phyloP scores from a whole-genome alignment of 2,888 invertebrate species.

The Aleiodes alternator region DNA sequence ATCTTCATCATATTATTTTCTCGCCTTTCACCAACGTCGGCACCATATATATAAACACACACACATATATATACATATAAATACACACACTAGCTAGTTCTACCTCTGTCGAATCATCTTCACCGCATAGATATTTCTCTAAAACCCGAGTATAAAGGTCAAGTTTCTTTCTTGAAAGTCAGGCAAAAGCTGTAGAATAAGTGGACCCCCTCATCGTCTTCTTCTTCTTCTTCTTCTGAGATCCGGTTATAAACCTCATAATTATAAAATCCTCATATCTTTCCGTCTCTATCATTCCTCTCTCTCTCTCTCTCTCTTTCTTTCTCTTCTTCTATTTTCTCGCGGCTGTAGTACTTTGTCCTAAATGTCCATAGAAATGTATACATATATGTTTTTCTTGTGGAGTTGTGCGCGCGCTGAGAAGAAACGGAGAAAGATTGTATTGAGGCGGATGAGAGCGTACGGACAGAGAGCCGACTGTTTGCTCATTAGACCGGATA shows the following conservation, averaged over 20 bases:
- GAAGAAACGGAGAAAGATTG: slow-evolving; percentile 40
- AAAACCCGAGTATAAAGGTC: slow-evolving; percentile 46
- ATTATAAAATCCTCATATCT: slow-evolving; percentile 37
- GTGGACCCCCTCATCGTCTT: slow-evolving; percentile 31
- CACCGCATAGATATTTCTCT: slow-evolving; percentile 37
- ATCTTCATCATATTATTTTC: slow-evolving; percentile 39
- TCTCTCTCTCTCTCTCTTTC: slow-evolving; percentile 33
- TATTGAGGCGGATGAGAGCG: slow-evolving; percentile 43
- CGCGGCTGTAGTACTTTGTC: slow-evolving; percentile 44
- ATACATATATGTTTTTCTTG: slow-evolving; percentile 12
- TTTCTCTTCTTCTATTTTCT: slow-evolving; percentile 42
- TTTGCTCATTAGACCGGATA: slow-evolving; percentile 75
- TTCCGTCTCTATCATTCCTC: slow-evolving; percentile 44
- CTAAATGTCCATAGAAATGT: slow-evolving; percentile 33
- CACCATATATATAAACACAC: background rate
- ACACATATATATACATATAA: slow-evolving; percentile 2
- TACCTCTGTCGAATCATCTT: slow-evolving; percentile 20
- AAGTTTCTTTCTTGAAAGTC: slow-evolving; percentile 41
- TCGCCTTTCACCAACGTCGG: slow-evolving; percentile 40
- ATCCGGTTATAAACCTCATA: slow-evolving; percentile 32
- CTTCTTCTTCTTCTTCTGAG: background rate
- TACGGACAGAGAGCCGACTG: slow-evolving; percentile 64
- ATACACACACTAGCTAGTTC: background rate
- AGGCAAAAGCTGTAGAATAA: slow-evolving; percentile 31
- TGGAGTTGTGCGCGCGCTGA: slow-evolving; percentile 23